Percentiles rank a stretch among this genome's conserved stretches.
phyloP scores from a whole-genome alignment of 2,888 invertebrate species.

The Polydrusus pterygomalis region DNA sequence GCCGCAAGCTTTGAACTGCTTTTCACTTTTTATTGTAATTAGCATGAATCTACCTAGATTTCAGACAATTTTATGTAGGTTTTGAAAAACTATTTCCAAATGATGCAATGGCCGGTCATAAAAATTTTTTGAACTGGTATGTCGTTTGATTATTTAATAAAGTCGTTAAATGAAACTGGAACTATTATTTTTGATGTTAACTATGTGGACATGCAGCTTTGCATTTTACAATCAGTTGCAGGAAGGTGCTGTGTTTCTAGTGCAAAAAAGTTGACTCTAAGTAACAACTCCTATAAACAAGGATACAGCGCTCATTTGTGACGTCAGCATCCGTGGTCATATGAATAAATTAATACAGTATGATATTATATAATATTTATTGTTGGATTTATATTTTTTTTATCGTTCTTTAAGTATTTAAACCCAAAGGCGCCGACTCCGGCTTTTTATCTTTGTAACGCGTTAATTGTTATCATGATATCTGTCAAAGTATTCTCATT shows the following conservation, averaged over 20 bases:
- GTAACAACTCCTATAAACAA: no score
- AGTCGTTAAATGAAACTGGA: conserved; percentile 16
- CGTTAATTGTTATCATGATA: no score
- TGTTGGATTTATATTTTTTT: no score
- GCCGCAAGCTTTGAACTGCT: conserved; percentile 36
- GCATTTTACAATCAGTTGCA: background rate
- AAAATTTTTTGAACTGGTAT: conserved; percentile 31
- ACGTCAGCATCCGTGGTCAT: no score
- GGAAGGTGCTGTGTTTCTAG: background rate
- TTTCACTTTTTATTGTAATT: conserved; percentile 46
- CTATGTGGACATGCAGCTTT: background rate
- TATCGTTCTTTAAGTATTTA: no score
- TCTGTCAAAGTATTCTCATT: no score
- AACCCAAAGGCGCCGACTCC: no score
- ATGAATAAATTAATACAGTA: no score
- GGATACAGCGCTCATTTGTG: no score
- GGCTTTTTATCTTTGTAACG: no score
- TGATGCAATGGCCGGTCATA: conserved; percentile 22
- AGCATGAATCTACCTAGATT: conserved; percentile 18
- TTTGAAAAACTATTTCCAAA: conserved; percentile 19
- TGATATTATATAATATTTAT: no score
- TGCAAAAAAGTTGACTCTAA: no score
- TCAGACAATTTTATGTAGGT: conserved; percentile 26
- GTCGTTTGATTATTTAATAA: conserved; percentile 37
- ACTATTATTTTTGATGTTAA: conserved; percentile 4